Conservation (phyloP, 2,113 vertebrate genomes). For the Calyptomena viridis region DNA sequence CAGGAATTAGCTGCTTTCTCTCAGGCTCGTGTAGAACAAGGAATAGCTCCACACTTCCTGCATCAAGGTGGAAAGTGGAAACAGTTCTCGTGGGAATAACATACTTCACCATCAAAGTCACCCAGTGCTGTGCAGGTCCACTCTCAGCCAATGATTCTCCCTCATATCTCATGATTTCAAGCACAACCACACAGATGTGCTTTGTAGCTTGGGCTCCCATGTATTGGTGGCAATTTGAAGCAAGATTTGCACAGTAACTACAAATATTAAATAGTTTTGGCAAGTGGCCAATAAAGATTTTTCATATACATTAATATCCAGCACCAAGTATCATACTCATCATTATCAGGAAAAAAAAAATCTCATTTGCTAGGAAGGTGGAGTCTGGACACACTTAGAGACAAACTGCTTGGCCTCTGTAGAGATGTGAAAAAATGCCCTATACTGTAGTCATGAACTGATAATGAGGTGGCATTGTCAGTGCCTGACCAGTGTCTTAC, state of each 20-base stretch:
- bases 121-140: not conserved
- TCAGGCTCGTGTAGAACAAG: not conserved
- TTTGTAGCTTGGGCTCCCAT: accelerated
- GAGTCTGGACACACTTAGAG: not conserved
- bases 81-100: not conserved
- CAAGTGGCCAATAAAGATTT: not conserved
- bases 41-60: not conserved
- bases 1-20: not conserved
- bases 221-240: not conserved
- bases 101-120: not conserved
- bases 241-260: not conserved
- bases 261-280: not conserved
- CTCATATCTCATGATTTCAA: not conserved
- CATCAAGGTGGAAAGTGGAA: not conserved
- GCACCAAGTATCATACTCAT: not conserved
- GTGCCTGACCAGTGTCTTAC: not conserved
- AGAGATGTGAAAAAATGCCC: not conserved
- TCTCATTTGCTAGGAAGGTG: not conserved
- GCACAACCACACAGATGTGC: accelerated
- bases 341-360: not conserved
- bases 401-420: not conserved
- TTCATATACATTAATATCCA: not conserved
- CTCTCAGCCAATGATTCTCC: not conserved
- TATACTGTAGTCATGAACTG: not conserved
- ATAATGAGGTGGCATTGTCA: not conserved